phyloP scores from a whole-genome alignment of 2,797 vertebrate species.

The Halcyon leucocephala region DNA sequence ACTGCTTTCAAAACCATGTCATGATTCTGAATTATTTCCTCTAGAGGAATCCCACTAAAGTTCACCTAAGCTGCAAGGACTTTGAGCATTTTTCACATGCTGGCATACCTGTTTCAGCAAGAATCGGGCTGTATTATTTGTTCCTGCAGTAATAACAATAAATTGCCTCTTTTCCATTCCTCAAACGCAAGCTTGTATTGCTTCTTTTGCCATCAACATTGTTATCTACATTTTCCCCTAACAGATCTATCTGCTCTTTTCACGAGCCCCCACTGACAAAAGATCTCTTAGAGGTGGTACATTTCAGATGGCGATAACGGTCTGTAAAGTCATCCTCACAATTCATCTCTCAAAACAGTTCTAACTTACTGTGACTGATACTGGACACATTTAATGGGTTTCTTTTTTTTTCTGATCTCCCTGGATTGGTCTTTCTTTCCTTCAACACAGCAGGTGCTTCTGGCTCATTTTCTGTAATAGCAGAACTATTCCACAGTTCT shows the following conservation, averaged over 20 bases:
- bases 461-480: neutral
- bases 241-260: neutral
- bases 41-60: neutral
- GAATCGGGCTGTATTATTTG: neutral
- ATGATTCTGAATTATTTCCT: neutral
- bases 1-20: neutral
- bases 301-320: neutral
- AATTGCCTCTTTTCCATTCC: neutral
- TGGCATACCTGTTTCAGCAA: neutral
- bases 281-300: neutral
- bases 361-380: neutral
- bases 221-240: neutral
- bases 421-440: neutral
- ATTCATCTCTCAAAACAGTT: neutral
- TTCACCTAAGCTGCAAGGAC: neutral
- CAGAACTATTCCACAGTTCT: neutral
- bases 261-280: neutral
- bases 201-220: neutral
- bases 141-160: conserved; percentile 26
- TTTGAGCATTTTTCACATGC: neutral
- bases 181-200: neutral
- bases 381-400: neutral
- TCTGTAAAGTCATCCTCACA: neutral
- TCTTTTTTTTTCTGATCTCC: neutral
- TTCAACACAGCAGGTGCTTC: neutral